These are phyloP conservation scores for Acronicta leporina DNA, from an alignment of 2,888 invertebrate species.

Conservation along the genomic window DNA sequence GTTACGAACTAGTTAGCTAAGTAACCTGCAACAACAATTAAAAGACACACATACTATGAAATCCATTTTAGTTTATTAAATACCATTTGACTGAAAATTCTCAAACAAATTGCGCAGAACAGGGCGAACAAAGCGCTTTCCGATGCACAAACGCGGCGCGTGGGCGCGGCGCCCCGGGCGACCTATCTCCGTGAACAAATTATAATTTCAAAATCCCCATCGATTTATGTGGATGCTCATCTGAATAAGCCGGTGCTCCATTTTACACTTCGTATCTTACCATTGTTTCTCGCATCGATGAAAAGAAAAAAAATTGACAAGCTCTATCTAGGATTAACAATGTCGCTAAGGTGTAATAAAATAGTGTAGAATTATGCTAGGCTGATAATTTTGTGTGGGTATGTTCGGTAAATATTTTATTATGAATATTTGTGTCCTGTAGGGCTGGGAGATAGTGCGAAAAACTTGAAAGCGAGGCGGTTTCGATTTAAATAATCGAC, in stretches of 20 bases:
- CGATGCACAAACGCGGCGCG: constrained; percentile 55
- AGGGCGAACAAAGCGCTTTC: constrained; percentile 50
- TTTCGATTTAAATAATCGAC: neutral
- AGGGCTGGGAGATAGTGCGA: constrained; percentile 33
- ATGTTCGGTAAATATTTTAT: constrained; percentile 51
- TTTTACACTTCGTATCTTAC: constrained; percentile 73
- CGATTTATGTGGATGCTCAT: constrained; percentile 87
- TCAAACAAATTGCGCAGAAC: constrained; percentile 39
- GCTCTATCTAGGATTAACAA: constrained; percentile 53
- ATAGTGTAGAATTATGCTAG: constrained; percentile 56
- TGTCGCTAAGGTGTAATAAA: constrained; percentile 55
- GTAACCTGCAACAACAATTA: too few species aligned
- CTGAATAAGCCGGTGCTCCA: constrained; percentile 83
- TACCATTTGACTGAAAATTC: constrained; percentile 34
- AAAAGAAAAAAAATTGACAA: constrained; percentile 49
- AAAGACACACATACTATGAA: neutral
- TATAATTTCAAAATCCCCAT: constrained; percentile 88
- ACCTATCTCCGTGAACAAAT: constrained; percentile 85
- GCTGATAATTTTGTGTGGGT: constrained; percentile 54
- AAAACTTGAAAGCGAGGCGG: constrained; percentile 30
- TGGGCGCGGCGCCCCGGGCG: constrained; percentile 84
- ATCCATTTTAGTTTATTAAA: neutral
- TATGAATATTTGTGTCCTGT: constrained; percentile 47
- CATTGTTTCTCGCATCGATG: constrained; percentile 65
- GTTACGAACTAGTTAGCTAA: too few species aligned